Evolutionary conservation across 2,888 invertebrate genomes (phyloP).

Genomic region (Ryuthela nishihirai): DNA sequence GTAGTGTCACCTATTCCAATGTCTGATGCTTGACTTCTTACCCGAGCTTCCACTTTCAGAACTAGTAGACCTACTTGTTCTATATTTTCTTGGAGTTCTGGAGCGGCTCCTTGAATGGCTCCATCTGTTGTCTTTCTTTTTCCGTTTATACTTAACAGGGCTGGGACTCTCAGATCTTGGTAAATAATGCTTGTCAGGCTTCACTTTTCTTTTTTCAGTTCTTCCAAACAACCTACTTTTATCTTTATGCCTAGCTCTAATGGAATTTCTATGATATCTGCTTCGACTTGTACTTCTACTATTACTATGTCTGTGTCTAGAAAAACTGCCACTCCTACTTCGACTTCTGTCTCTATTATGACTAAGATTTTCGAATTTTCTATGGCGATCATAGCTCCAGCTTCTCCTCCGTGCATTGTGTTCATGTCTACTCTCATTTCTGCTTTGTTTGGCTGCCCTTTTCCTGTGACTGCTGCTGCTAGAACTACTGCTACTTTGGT

Average conservation of each 20-base stretch:
- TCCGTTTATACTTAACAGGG: constrained; percentile 10
- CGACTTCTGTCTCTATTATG: constrained; percentile 12
- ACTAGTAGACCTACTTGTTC: constrained; percentile 27
- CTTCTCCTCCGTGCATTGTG: constrained; percentile 30
- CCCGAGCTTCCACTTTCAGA: constrained; percentile 22
- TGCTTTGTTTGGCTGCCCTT: constrained; percentile 5
- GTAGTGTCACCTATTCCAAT: too few species aligned
- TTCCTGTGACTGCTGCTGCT: constrained; percentile 7
- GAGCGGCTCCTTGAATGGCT: constrained; percentile 17
- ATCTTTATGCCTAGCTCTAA: too few species aligned
- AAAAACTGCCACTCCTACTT: constrained; percentile 7
- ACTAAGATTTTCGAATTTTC: constrained; percentile 16
- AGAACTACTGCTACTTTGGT: constrained; percentile 22
- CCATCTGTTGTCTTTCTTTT: constrained; percentile 4
- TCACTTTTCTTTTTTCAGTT: too few species aligned
- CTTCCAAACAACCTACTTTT: too few species aligned
- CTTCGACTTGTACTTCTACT: constrained; percentile 5
- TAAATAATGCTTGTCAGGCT: too few species aligned
- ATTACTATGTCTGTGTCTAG: constrained; percentile 7
- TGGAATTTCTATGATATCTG: too few species aligned
- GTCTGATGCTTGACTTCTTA: constrained; percentile 30
- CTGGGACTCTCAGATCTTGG: too few species aligned
- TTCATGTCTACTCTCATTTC: background rate
- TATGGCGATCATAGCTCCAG: constrained; percentile 22
- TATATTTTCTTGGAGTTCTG: constrained; percentile 20